Evolutionary conservation across 2,113 vertebrate species (phyloP), one percentile per base, ranked within the genome.

Genomic region (Morone saxatilis): DNA sequence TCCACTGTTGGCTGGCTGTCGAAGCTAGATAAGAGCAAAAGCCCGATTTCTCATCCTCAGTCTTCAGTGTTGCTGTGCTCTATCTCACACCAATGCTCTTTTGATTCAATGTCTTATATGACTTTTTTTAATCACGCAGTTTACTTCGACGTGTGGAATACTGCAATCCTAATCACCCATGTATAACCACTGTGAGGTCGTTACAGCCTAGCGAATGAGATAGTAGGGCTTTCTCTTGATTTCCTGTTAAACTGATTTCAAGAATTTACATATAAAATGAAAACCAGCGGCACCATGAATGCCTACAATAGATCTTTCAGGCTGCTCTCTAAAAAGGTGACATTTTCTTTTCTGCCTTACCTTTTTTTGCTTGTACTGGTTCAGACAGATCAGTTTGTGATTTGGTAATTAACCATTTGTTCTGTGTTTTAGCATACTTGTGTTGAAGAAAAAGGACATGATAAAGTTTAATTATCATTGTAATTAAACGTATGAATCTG

Each of bases 261-360:
- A 76, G 71, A 71, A 76, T 85, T 75, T 78, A 38, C 86, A 85
- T 84, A 78, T 84, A 81, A 71, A 88, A 85, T 61, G 82, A 66
- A 77, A 81, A 74, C 22, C 65, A 66, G 65, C 4, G 0, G 51
- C 62, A 43, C 48, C 57, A 41, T 69, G 63, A 71, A 78, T 25
- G 38, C 25, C 59, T 17, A 78, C 62, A 77, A 60, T 78, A 25
- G 78, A 78, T 84, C 43, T 81, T 41, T 63, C 36, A 45, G 53
- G 53, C 67, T 50, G 56, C 43, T 78, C 40, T 72, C 19, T 70
- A 19, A 60, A 61, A 80, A 47, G 45, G 51, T 53, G 43, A 22
- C 71, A 56, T 6, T 53, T 60, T 43, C 53, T 68, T 62, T 63
- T 62, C 41, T 61, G 11, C 36, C 20, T 41, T 13, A 31, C 31